phyloP scores from a whole-genome alignment of 1,140 invertebrate species.

The Carposina sasakii region DNA sequence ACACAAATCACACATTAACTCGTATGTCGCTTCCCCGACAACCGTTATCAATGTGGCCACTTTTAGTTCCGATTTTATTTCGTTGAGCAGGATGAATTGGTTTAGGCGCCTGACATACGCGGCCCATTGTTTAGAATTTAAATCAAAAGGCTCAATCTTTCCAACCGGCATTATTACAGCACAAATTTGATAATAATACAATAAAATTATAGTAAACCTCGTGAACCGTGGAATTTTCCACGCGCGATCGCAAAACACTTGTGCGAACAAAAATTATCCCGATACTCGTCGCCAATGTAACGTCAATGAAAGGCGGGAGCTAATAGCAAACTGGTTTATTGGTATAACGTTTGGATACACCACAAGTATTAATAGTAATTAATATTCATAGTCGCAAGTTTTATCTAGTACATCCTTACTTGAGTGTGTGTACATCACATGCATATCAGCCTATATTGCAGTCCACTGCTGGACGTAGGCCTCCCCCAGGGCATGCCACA shows the following conservation, averaged over 20 bases:
- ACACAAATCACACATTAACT: constrained; percentile 15
- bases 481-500: no score
- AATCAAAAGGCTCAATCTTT: neutral
- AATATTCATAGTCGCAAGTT: no score
- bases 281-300: neutral
- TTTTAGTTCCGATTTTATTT: constrained; percentile 4
- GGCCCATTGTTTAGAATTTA: neutral
- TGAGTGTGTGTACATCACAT: no score
- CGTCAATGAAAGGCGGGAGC: neutral
- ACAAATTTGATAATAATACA: no score
- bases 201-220: no score
- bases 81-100: constrained; percentile 10
- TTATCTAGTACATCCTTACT: no score
- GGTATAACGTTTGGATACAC: no score
- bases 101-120: neutral
- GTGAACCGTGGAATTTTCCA: no score
- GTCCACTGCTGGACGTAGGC: no score
- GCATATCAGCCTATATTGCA: no score
- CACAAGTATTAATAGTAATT: no score
- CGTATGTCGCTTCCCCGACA: constrained; percentile 8
- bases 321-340: neutral
- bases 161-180: neutral
- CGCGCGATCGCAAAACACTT: no score
- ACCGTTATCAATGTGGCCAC: constrained; percentile 9
- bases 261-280: neutral